These are phyloP conservation scores for Camelus dromedarius DNA, from an alignment of 2,113 vertebrate genomes.

Conservation along the genomic window DNA sequence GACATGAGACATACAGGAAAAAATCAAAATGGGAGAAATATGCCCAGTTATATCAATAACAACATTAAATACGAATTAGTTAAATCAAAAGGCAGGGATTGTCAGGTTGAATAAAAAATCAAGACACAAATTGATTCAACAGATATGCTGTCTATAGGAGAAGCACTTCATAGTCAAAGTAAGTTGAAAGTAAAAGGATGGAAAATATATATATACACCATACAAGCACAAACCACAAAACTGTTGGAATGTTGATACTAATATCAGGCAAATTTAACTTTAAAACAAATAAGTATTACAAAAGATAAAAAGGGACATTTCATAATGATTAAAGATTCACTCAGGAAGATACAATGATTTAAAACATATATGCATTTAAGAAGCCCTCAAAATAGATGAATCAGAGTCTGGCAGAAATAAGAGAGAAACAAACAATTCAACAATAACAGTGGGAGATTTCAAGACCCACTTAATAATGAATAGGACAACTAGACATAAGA, in stretches of 20 bases:
- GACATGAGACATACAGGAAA: not conserved
- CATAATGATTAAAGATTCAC: not conserved
- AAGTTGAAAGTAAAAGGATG: not conserved
- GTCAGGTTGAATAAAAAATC: not conserved
- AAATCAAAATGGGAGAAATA: not conserved
- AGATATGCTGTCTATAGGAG: not conserved
- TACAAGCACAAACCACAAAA: not conserved
- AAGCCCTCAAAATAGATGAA: not conserved
- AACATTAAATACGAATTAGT: not conserved
- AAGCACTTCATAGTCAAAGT: not conserved
- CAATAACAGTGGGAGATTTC: not conserved
- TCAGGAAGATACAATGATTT: not conserved
- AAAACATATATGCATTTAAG: not conserved
- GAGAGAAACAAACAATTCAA: not conserved
- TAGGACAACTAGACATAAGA: not conserved
- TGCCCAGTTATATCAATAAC: not conserved
- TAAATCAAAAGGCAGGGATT: conserved; percentile 17
- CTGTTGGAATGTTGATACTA: not conserved
- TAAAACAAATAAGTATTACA: not conserved
- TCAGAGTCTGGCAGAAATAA: not conserved
- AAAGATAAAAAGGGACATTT: not conserved
- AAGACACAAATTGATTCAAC: not conserved
- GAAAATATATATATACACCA: no score
- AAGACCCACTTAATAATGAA: not conserved
- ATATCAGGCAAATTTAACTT: not conserved